Evolutionary conservation across 2,888 invertebrate species (phyloP), one percentile per base, ranked within the genome.

Genomic region (Troides oblongomaculatus): DNA sequence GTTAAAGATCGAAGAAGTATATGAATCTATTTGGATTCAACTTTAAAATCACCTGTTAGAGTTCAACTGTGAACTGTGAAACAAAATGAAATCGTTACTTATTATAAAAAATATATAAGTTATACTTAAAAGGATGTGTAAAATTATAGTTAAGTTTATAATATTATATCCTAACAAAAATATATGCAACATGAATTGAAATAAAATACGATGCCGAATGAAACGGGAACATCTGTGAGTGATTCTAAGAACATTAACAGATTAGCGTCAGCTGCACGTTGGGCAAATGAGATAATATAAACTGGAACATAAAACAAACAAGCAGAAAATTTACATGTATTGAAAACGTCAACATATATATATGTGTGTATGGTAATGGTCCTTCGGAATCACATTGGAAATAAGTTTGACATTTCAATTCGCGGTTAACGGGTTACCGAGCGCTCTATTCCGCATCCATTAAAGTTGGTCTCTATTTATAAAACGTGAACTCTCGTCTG

Each of bases 321-420:
- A 62, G 36, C 57, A 30, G 56, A 46, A 46, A 46, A 46, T 46
- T 46, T 46, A 46, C 36, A 39, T 18, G n/a, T 53, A 53, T 61
- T 62, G 25, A 58, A 62, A 39, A 61, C 61, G 64, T 64, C 64
- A 64, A 61, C 43, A 61, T 46, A 69, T 64, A 61, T 64, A 53
- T 59, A 64, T 56, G 65, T 50, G 21, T 21, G 21, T 21, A 21
- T 21, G 21, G 46, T 57, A 62, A 62, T 58, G 62, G 57, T 65
- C 53, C 65, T 69, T n/a, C 36, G 62, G 62, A 66, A 62, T 66
- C 46, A 50, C 30, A 69, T 62, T 69, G 57, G 62, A 66, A 69
- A 66, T 69, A 66, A 65, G 62, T 66, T 65, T 69, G 69, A 69
- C 62, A 66, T 66, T 69, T 69, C 69, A 69, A 62, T 69, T 69